phyloP scores from a whole-genome alignment of 2,113 vertebrate genomes.

The Equus quagga region DNA sequence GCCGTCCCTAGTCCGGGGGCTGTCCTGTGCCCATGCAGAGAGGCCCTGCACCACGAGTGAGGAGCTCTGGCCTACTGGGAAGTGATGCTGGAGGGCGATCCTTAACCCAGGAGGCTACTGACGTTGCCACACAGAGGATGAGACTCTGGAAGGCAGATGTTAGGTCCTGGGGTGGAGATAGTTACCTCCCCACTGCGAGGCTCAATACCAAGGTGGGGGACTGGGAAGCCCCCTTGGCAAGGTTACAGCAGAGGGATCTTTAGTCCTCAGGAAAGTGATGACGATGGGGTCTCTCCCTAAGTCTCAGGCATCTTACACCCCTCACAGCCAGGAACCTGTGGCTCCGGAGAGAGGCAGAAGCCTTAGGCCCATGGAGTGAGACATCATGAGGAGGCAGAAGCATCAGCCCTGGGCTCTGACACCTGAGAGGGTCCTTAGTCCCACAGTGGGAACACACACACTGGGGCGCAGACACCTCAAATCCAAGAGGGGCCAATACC shows the following conservation, averaged over 20 bases:
- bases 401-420: fast-evolving
- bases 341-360: not conserved
- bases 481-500: not conserved
- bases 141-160: fast-evolving
- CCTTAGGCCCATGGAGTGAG: too few relatives aligned
- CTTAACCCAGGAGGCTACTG: not conserved
- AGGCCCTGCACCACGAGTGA: fast-evolving
- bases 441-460: not conserved
- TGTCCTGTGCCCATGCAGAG: fast-evolving
- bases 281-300: not conserved
- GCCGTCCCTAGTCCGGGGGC: not conserved
- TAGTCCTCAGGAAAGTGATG: not conserved
- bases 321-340: too few relatives aligned
- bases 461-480: too few relatives aligned
- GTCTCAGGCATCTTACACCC: not conserved
- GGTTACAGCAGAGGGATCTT: not conserved
- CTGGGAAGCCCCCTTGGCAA: not conserved
- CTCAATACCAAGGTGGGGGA: too few relatives aligned
- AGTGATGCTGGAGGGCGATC: not conserved
- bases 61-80: fast-evolving
- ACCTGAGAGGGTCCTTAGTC: not conserved
- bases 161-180: too few relatives aligned
- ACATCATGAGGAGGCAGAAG: not conserved
- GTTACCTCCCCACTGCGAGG: not conserved
- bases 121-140: fast-evolving